phyloP scores from a whole-genome alignment of 1,140 invertebrate genomes.

The Carposina sasakii region DNA sequence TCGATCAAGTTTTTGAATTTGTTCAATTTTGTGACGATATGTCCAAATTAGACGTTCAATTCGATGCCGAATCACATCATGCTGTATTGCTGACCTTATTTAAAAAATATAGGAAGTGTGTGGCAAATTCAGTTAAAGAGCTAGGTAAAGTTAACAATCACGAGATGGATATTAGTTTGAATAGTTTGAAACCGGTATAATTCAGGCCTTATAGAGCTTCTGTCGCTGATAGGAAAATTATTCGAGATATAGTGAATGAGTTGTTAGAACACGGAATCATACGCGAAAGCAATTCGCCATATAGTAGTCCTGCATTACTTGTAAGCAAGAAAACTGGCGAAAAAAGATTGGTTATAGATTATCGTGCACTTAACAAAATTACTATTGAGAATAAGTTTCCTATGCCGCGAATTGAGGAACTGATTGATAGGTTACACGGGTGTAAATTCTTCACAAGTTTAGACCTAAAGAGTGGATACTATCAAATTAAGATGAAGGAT shows the following conservation, averaged over 20 bases:
- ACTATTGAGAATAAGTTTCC: not conserved
- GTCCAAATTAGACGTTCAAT: not conserved
- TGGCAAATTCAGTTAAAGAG: not conserved
- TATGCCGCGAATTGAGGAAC: conserved; percentile 1
- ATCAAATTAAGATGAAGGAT: not conserved
- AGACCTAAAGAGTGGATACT: conserved; percentile 7
- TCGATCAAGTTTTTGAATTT: not conserved
- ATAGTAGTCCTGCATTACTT: conserved; percentile 27
- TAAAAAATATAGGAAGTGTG: not conserved
- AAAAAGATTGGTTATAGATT: not conserved
- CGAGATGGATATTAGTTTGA: conserved; percentile 3
- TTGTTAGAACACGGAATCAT: conserved; percentile 19
- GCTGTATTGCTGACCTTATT: not conserved
- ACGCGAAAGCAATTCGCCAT: conserved; percentile 24
- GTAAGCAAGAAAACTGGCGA: conserved; percentile 23
- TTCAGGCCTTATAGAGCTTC: conserved; percentile 6
- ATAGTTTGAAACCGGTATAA: not conserved
- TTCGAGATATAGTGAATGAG: conserved; percentile 13
- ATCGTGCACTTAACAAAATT: not conserved
- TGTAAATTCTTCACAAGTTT: conserved; percentile 4
- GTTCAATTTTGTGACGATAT: not conserved
- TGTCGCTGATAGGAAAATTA: not conserved
- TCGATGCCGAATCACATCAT: not conserved
- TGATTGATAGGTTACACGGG: not conserved
- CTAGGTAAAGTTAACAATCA: conserved; percentile 4